Conservation (phyloP, 2,113 vertebrate species). For the Poeciliopsis turrubarensis region DNA sequence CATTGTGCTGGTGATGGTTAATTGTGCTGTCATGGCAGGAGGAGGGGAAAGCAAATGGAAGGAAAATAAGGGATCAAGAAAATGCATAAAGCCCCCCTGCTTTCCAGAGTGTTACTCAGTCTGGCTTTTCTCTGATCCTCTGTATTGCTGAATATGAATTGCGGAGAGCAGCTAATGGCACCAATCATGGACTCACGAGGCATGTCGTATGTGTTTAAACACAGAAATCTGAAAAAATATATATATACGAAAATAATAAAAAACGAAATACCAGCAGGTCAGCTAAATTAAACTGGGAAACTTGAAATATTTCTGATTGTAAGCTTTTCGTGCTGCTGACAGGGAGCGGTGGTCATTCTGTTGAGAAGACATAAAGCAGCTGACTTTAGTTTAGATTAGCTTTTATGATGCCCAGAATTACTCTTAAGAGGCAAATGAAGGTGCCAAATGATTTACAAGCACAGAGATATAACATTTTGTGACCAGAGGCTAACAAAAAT, state of each 20-base stretch:
- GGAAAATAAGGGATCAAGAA: constrained; percentile 65
- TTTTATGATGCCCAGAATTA: background rate
- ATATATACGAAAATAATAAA: too few relatives aligned
- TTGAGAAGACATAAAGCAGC: background rate
- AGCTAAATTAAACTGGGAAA: background rate
- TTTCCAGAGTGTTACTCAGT: constrained; percentile 67
- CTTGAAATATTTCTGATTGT: background rate
- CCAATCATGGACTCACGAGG: constrained; percentile 40
- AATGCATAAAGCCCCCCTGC: constrained; percentile 71
- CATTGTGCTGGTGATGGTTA: constrained; percentile 80
- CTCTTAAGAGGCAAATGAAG: background rate
- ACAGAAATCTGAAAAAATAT: constrained; percentile 22
- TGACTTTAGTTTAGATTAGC: background rate
- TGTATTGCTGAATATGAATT: constrained; percentile 45
- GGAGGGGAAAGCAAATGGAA: constrained; percentile 67
- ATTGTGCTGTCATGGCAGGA: constrained; percentile 78
- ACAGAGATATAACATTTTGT: background rate
- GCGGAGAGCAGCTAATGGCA: constrained; percentile 20
- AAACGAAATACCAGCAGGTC: background rate
- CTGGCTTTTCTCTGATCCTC: constrained; percentile 51
- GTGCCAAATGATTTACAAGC: background rate
- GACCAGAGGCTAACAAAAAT: too few relatives aligned
- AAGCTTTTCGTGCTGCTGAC: background rate
- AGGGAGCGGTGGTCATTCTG: background rate
- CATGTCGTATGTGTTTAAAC: constrained; percentile 10